Evolutionary conservation across 2,888 invertebrate species (phyloP).

Genomic region (Cataglyphis cursor): DNA sequence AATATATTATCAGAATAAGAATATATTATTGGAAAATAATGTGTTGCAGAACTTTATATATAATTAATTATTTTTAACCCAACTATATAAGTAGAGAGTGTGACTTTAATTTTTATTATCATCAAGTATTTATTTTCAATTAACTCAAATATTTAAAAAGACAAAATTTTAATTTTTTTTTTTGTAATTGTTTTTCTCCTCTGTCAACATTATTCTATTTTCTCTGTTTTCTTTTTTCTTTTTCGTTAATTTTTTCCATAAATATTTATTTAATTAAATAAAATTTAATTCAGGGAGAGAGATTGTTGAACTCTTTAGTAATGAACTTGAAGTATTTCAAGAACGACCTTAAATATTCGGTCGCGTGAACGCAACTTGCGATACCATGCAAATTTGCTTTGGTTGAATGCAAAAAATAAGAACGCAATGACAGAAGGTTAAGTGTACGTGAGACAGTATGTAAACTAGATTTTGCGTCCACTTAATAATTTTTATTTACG

Average conservation of each 20-base stretch:
- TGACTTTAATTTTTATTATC: background rate
- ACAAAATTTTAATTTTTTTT: background rate
- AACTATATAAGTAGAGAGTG: background rate
- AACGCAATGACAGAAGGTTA: background rate
- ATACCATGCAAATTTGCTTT: slow-evolving; percentile 8
- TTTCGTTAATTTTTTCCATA: background rate
- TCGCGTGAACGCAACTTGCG: background rate
- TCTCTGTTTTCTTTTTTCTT: background rate
- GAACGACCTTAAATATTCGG: background rate
- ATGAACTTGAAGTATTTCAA: slow-evolving; percentile 1
- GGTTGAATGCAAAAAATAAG: background rate
- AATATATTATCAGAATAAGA: background rate
- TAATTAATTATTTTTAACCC: slow-evolving; percentile 12
- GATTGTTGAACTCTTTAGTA: background rate
- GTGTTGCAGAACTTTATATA: background rate
- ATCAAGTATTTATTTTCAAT: background rate
- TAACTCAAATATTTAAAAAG: background rate
- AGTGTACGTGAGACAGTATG: background rate
- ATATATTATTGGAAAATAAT: background rate
- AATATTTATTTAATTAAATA: background rate
- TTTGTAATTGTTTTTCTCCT: background rate
- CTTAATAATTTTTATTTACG: slow-evolving; percentile 14
- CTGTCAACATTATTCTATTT: background rate
- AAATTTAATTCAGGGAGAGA: background rate
- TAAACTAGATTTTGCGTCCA: slow-evolving; percentile 23